Percentiles rank a stretch among this genome's conserved stretches.
Evolutionary conservation across 1,140 invertebrate species (phyloP).

Genomic region (Brachionus sp.): DNA sequence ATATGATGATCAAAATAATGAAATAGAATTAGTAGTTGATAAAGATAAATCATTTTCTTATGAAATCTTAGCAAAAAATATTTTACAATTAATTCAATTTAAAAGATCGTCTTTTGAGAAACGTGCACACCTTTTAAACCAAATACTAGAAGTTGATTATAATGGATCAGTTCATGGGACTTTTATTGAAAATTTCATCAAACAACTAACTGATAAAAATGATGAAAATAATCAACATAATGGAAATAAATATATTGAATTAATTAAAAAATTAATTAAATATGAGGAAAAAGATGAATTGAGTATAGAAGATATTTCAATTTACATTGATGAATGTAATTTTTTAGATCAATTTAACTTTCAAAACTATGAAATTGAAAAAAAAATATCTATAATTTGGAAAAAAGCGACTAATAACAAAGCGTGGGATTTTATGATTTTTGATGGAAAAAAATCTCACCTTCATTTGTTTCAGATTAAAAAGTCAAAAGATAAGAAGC

Average conservation of each 20-base stretch:
- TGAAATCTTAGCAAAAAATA: background rate
- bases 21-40: background rate
- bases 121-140: background rate
- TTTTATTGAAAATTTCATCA: too few relatives aligned
- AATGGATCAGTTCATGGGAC: too few relatives aligned
- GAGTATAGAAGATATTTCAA: too few relatives aligned
- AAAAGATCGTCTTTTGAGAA: background rate
- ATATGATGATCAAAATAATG: background rate
- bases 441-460: background rate
- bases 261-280: too few relatives aligned
- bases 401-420: background rate
- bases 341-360: too few relatives aligned
- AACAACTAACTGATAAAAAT: too few relatives aligned
- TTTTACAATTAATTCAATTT: background rate
- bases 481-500: too few relatives aligned
- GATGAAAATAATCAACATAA: too few relatives aligned
- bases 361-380: background rate
- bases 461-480: background rate
- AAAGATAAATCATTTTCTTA: background rate
- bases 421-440: background rate
- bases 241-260: too few relatives aligned
- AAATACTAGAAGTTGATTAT: background rate
- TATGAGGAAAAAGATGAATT: too few relatives aligned
- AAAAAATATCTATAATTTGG: background rate
- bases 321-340: too few relatives aligned